Conservation (phyloP, 2,797 vertebrate genomes). For the Urocyon cinereoargenteus region DNA sequence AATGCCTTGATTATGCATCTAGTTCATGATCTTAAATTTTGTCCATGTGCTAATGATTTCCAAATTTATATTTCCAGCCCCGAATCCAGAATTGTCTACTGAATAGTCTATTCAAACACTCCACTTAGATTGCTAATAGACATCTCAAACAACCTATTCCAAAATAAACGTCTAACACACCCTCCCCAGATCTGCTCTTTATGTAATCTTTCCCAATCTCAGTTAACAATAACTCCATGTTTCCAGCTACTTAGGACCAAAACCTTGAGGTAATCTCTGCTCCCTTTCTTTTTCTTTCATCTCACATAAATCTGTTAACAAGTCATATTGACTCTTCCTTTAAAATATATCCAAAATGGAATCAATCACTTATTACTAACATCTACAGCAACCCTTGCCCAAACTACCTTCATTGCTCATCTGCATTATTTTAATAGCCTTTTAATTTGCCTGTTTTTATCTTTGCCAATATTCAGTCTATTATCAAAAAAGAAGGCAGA, state of each 20-base stretch:
- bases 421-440: neutral
- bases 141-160: neutral
- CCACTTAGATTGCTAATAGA: neutral
- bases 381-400: neutral
- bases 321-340: neutral
- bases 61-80: neutral
- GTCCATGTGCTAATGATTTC: neutral
- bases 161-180: neutral
- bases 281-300: neutral
- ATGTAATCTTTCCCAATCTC: neutral
- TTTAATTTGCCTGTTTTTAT: neutral
- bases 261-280: conserved; percentile 19
- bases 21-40: neutral
- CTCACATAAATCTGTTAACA: conserved; percentile 1
- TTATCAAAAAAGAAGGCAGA: neutral
- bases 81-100: neutral
- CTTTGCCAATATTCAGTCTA: neutral
- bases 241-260: neutral
- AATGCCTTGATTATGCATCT: neutral
- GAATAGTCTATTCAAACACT: neutral
- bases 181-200: neutral
- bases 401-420: neutral
- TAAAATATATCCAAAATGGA: neutral
- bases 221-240: neutral
- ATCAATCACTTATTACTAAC: neutral